A percentile compares a stretch with the other conserved stretches of the same genome.
Conservation (phyloP, 2,888 invertebrate species). For the Euzophera pinguis region DNA sequence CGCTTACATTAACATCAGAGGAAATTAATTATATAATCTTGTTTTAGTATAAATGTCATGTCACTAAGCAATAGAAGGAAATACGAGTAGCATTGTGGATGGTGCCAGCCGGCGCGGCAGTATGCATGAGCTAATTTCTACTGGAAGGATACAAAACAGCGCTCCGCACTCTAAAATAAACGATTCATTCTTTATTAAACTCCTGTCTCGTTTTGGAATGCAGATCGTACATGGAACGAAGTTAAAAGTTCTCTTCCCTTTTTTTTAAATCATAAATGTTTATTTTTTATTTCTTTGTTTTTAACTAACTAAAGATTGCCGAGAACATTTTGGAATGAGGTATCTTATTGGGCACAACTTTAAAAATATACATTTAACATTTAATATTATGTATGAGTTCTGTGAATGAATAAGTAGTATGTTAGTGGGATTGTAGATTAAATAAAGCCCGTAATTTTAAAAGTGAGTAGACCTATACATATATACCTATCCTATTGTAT, state of each 20-base stretch:
- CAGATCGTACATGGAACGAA: neutral
- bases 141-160: neutral
- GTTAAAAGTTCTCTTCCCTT: no score
- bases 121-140: slow-evolving; percentile 1
- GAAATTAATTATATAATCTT: neutral
- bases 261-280: no score
- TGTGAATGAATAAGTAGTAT: no score
- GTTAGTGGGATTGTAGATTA: no score
- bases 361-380: no score
- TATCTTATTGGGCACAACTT: no score
- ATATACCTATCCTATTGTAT: neutral
- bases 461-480: neutral
- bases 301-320: no score
- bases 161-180: neutral
- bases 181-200: neutral
- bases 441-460: neutral
- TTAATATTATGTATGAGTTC: no score
- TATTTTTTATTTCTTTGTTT: no score
- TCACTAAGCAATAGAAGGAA: neutral
- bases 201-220: neutral
- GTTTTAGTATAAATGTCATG: neutral
- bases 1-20: no score
- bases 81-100: neutral
- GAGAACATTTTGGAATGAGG: no score
- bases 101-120: slow-evolving; percentile 5